Evolutionary conservation across 2,113 vertebrate genomes (phyloP), one percentile per base, ranked within the genome.

Genomic region (Apaloderma vittatum): DNA sequence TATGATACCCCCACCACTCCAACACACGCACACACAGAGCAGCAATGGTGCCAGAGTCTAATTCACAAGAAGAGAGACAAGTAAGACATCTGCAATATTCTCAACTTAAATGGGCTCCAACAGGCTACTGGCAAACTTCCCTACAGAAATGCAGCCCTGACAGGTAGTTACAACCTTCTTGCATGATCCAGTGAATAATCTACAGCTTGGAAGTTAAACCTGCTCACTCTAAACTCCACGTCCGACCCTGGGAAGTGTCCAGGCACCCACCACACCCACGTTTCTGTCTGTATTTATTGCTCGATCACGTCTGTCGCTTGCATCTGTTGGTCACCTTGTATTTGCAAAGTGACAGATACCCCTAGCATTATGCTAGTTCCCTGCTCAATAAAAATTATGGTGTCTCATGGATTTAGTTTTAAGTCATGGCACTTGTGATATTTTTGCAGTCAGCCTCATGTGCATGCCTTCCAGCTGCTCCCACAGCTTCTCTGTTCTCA

Each of bases 61-160:
- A 75, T 49, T 82, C 78, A 90, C 54, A 72, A 75, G 58, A 71
- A 49, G 36, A 55, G 15, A 77, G 9, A 66, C 23, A 91, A 82
- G 26, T 24, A 65, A 52, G 58, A 48, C 51, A 87, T 51, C 36
- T 87, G 66, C 77, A 85, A 61, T 46, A 93, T 29, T 65, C 16
- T 54, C 61, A 72, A 76, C 6, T 49, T 65, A 90, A 96, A 95
- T 22, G 10, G 19, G 13, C 12, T 93, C 54, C 3, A 3, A 87
- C 70, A 85, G 45, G n/a, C 63, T 91, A 68, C 62, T 88, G 93
- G 84, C 80, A 94, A 49, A 19, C 65, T 70, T 96, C 54, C 81
- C 70, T 46, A 45, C 40, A 9, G 68, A 94, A 94, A 89, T 52
- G 80, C 24, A 80, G 30, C 48, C 48, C 86, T 91, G 88, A 84